phyloP scores from a whole-genome alignment of 2,797 vertebrate genomes.

The Glyptemys insculpta region DNA sequence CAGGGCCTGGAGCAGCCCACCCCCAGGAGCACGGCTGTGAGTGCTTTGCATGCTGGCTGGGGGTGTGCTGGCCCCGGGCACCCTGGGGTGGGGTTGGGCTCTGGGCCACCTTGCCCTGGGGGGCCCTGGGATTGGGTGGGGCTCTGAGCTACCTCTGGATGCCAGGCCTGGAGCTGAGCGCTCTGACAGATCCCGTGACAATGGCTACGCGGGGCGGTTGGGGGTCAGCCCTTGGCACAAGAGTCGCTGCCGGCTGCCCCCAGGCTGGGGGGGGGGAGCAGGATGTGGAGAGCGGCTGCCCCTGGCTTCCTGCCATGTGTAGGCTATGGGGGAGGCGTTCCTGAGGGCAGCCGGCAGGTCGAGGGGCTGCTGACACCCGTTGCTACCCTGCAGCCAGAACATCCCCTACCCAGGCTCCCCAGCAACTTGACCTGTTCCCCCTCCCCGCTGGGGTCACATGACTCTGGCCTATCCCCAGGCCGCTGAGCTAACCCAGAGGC shows the following conservation, averaged over 20 bases:
- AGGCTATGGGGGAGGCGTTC: background rate
- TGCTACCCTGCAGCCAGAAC: background rate
- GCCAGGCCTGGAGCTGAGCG: background rate
- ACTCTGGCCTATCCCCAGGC: conserved; percentile 1
- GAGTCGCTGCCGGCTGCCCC: background rate
- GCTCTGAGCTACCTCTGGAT: background rate
- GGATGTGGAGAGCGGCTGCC: background rate
- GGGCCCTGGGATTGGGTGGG: too few species aligned
- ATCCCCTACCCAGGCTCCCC: background rate
- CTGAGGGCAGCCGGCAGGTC: background rate
- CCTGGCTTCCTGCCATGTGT: background rate
- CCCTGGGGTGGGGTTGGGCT: background rate
- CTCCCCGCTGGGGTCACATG: background rate
- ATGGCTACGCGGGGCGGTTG: background rate
- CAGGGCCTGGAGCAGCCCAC: background rate
- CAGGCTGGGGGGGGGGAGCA: background rate
- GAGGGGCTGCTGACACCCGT: background rate
- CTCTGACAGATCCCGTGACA: background rate
- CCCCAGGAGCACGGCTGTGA: background rate
- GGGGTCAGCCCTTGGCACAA: too few species aligned
- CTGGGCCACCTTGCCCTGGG: background rate
- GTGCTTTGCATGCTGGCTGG: background rate
- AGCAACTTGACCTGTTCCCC: background rate
- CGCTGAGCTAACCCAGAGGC: background rate
- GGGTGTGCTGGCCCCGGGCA: background rate